Evolutionary conservation across 2,113 vertebrate species (phyloP).

Genomic region (Oenanthe melanoleuca): DNA sequence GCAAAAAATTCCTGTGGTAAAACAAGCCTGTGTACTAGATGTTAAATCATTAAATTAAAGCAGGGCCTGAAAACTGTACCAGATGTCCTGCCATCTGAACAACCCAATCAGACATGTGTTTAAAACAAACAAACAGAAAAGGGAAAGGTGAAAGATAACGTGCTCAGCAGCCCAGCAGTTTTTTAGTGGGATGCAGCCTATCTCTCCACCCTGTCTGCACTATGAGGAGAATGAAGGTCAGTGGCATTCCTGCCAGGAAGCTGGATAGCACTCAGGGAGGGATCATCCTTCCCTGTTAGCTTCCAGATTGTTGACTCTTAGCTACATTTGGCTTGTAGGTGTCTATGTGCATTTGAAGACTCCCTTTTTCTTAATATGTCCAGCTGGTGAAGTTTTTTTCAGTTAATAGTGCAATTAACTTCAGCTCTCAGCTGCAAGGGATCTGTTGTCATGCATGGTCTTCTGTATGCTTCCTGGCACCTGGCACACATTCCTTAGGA

Average conservation of each 20-base stretch:
- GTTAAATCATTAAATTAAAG: constrained; percentile 24
- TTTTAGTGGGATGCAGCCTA: not conserved
- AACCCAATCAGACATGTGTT: not conserved
- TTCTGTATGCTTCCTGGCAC: not conserved
- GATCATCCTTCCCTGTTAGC: not conserved
- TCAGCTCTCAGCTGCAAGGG: not conserved
- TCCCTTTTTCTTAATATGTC: not conserved
- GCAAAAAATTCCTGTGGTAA: constrained; percentile 9
- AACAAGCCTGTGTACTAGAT: constrained; percentile 4
- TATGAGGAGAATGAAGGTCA: not conserved
- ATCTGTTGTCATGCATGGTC: not conserved
- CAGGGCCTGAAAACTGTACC: not conserved
- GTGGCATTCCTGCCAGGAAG: not conserved
- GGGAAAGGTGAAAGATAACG: not conserved
- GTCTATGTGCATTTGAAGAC: not conserved
- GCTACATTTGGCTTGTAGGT: constrained; percentile 9
- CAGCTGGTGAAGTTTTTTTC: not conserved
- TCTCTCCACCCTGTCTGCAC: not conserved
- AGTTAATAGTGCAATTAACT: not conserved
- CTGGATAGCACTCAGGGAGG: not conserved
- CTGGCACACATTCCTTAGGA: not conserved
- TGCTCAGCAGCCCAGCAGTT: not conserved
- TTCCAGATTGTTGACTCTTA: not conserved
- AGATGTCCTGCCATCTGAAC: constrained; percentile 36
- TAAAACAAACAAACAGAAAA: constrained; percentile 17